Conservation (phyloP, 2,888 invertebrate species). For the Eupeodes latifasciatus region DNA sequence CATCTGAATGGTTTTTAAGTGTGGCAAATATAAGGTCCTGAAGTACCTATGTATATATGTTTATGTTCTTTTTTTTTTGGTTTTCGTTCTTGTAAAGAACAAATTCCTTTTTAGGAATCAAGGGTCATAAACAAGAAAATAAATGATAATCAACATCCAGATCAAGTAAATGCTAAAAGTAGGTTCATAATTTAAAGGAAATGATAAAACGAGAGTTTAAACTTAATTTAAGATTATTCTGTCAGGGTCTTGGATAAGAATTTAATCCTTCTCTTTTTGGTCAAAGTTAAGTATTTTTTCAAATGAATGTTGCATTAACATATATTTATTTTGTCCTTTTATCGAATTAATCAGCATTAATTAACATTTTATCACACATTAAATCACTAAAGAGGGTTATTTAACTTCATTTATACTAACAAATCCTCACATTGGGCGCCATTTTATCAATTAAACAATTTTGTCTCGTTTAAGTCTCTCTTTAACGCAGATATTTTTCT, state of each 20-base stretch:
- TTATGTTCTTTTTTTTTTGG: not conserved
- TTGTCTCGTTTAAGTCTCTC: too few relatives aligned
- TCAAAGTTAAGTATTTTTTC: not conserved
- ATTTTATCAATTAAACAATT: too few relatives aligned
- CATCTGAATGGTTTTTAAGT: slow-evolving; percentile 49
- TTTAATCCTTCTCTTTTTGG: not conserved
- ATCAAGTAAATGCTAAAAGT: not conserved
- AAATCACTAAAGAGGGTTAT: too few relatives aligned
- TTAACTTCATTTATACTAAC: too few relatives aligned
- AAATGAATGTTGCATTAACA: too few relatives aligned
- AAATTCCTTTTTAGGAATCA: slow-evolving; percentile 1
- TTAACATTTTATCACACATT: too few relatives aligned
- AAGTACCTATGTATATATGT: not conserved
- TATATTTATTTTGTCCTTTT: too few relatives aligned
- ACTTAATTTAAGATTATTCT: not conserved
- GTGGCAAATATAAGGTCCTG: slow-evolving; percentile 37
- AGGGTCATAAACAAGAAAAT: slow-evolving; percentile 24
- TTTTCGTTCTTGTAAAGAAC: not conserved
- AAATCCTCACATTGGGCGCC: too few relatives aligned
- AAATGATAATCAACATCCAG: slow-evolving; percentile 19
- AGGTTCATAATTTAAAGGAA: not conserved
- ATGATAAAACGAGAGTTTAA: not conserved
- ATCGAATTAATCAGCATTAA: too few relatives aligned
- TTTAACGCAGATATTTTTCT: too few relatives aligned
- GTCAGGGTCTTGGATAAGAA: not conserved